phyloP scores from a whole-genome alignment of 2,888 invertebrate genomes.

The Steromphala cineraria region DNA sequence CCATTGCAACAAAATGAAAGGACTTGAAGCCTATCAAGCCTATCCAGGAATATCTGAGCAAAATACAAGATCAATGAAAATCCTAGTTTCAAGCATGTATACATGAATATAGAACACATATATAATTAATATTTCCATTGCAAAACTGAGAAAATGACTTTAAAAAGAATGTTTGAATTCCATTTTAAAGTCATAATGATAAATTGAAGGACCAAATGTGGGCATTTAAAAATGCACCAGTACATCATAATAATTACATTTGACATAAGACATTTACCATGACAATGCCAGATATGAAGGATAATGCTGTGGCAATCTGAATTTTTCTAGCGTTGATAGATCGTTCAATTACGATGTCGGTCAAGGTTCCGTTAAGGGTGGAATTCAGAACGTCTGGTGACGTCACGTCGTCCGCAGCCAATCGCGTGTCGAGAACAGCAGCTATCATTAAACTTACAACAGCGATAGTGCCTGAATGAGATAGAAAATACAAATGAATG shows the following conservation, averaged over 20 bases:
- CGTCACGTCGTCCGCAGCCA: neutral
- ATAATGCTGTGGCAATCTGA: conserved; percentile 1
- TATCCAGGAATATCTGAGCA: too few relatives aligned
- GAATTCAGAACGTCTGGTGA: neutral
- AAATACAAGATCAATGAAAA: neutral
- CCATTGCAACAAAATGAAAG: too few relatives aligned
- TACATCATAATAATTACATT: neutral
- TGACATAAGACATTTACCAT: neutral
- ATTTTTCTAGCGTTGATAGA: conserved; percentile 1
- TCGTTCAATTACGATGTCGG: neutral
- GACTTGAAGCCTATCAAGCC: too few relatives aligned
- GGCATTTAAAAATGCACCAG: too few relatives aligned
- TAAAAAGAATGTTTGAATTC: too few relatives aligned
- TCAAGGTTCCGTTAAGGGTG: neutral
- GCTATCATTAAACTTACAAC: conserved; percentile 68
- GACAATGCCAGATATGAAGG: neutral
- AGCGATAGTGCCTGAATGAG: conserved; percentile 64
- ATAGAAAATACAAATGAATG: too few relatives aligned
- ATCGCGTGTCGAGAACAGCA: conserved; percentile 42
- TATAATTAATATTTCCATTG: too few relatives aligned
- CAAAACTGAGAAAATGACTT: too few relatives aligned
- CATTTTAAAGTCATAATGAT: too few relatives aligned
- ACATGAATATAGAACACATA: too few relatives aligned
- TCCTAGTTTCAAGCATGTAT: too few relatives aligned
- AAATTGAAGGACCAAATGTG: too few relatives aligned